Evolutionary conservation across 2,797 vertebrate genomes (phyloP).

Genomic region (Gadopsis bispinosus): DNA sequence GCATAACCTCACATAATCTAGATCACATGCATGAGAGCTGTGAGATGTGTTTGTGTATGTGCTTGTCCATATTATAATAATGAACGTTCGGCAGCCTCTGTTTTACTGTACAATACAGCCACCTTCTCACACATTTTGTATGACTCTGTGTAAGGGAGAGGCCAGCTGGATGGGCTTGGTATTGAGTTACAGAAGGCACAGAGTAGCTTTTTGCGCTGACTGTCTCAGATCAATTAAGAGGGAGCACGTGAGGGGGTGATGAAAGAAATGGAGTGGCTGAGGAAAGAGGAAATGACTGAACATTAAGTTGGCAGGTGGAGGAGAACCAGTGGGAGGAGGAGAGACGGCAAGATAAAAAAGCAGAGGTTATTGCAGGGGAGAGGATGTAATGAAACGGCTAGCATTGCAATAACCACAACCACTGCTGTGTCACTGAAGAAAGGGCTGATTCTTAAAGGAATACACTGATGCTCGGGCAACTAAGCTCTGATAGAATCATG

Average conservation of each 20-base stretch:
- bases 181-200: conserved; percentile 80
- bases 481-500: conserved; percentile 31
- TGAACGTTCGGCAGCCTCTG: conserved; percentile 24
- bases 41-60: background rate
- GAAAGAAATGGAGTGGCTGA: conserved; percentile 66
- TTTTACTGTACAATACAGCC: conserved; percentile 63
- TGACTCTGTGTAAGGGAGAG: conserved; percentile 47
- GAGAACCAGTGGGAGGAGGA: conserved; percentile 46
- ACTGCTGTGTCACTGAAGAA: conserved; percentile 44
- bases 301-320: conserved; percentile 72
- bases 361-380: conserved; percentile 60
- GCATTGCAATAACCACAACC: conserved; percentile 52
- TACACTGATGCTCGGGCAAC: conserved; percentile 18
- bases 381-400: conserved; percentile 59
- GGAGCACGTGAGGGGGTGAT: conserved; percentile 33
- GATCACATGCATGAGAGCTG: background rate
- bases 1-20: background rate
- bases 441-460: conserved; percentile 48
- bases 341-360: conserved; percentile 33
- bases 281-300: conserved; percentile 76
- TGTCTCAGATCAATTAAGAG: conserved; percentile 81
- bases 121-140: conserved; percentile 64
- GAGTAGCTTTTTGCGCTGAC: conserved; percentile 70
- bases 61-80: conserved; percentile 45
- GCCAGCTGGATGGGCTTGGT: conserved; percentile 76